phyloP scores from a whole-genome alignment of 2,113 vertebrate species.

The Salvelinus fontinalis region DNA sequence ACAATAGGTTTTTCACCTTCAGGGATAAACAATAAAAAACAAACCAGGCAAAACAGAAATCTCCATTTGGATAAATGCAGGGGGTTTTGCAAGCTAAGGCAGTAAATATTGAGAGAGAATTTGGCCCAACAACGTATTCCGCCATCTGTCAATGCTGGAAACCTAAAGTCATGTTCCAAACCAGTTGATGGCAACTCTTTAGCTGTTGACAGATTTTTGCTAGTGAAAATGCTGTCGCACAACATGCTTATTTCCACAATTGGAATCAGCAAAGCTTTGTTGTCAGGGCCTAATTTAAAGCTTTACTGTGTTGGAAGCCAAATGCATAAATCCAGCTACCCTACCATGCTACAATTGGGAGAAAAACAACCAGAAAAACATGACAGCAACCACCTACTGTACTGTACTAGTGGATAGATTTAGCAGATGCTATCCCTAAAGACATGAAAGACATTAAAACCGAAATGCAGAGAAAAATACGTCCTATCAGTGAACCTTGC shows the following conservation, averaged over 20 bases:
- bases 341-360: neutral
- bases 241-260: no score
- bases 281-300: no score
- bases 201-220: no score
- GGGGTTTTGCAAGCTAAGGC: no score
- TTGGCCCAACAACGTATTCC: neutral
- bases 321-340: no score
- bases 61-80: no score
- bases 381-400: neutral
- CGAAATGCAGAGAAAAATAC: neutral
- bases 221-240: no score
- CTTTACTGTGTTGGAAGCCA: no score
- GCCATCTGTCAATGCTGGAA: constrained; percentile 12
- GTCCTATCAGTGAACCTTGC: neutral
- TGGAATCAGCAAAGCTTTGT: no score
- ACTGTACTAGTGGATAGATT: neutral
- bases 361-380: neutral
- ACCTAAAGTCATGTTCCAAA: constrained; percentile 19
- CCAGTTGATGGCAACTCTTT: neutral
- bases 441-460: neutral
- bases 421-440: neutral
- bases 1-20: no score
- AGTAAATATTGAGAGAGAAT: constrained; percentile 21
- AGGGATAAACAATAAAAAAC: no score
- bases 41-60: no score